phyloP scores from a whole-genome alignment of 2,888 invertebrate species.

The Ectemnius continuus region DNA sequence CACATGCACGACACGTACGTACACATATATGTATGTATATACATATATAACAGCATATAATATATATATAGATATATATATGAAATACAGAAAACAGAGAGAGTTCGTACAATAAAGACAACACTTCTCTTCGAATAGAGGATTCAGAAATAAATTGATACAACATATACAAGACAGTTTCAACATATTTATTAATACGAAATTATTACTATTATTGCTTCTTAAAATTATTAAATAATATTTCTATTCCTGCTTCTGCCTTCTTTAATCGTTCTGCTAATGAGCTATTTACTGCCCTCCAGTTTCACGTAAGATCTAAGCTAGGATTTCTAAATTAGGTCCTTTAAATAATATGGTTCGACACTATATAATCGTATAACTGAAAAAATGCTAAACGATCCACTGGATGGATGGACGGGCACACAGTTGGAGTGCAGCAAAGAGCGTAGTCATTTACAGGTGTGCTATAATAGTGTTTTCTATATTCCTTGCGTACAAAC shows the following conservation, averaged over 20 bases:
- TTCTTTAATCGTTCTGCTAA: constrained; percentile 27
- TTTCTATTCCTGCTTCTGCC: constrained; percentile 57
- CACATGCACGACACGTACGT: constrained; percentile 36
- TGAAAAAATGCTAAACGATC: constrained; percentile 33
- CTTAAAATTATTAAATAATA: constrained; percentile 76
- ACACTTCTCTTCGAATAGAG: constrained; percentile 46
- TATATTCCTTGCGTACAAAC: constrained; percentile 66
- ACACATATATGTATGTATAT: constrained; percentile 13
- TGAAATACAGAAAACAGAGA: constrained; percentile 11
- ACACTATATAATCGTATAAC: constrained; percentile 6
- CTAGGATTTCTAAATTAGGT: constrained; percentile 69
- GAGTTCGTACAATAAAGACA: constrained; percentile 28
- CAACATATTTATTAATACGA: constrained; percentile 77
- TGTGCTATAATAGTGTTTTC: constrained; percentile 51
- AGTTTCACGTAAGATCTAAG: constrained; percentile 52
- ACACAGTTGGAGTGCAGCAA: constrained; percentile 68
- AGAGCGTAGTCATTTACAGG: constrained; percentile 65
- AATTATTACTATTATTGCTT: constrained; percentile 76
- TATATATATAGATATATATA: background rate
- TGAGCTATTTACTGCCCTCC: constrained; percentile 69
- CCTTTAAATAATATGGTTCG: constrained; percentile 51
- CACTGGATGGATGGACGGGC: constrained; percentile 65
- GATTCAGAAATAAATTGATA: constrained; percentile 64
- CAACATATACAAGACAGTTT: constrained; percentile 67
- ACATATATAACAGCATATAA: background rate